Evolutionary conservation across 2,113 vertebrate genomes (phyloP), one percentile per base, ranked within the genome.

Genomic region (Stegastes partitus): DNA sequence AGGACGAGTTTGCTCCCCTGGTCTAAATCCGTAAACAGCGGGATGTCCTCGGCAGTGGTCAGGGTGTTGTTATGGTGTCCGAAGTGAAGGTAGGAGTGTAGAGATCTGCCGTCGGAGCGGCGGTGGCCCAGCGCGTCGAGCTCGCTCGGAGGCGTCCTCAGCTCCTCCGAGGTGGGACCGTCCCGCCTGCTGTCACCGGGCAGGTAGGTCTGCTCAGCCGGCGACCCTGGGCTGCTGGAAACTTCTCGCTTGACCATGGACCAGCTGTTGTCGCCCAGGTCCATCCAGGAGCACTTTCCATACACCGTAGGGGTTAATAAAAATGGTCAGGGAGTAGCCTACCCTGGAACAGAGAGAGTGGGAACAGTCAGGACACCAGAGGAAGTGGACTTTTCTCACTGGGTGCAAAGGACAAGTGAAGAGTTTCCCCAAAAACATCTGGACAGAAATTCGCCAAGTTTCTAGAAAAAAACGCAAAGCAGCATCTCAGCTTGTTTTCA

Each of bases 211-310:
- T 95, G 94, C 57, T 95, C 94, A 80, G 93, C 91, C 25, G 95
- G 90, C 44, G 96, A 96, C 86, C 93, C 85, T 70, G 94, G 92
- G 94, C 94, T 94, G 90, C 93, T 96, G 91, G 95, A 93, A 84
- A 93, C 92, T 90, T 97, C 95, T 91, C 96, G 94, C 95, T 98
- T 98, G 86, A 97, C 95, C 94, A 96, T 95, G 94, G 96, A 96
- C 96, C 97, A 99, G 96, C 95, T 94, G 93, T 94, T 93, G 91
- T 98, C 97, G 91, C 95, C 96, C 95, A 98, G 96, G 96, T 98
- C 98, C 98, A 99, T 99, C 96, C 98, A 98, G 95, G 93, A 95
- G 89, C 91, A 84, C 90, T 93, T 88, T 94, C 92, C 92, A 94
- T 90, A 93, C 89, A 91, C 90, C 79, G 89, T 81, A 65, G 64